These are phyloP conservation scores for Aphelenchoides fujianensis DNA, from an alignment of 1,140 invertebrate genomes.

Conservation along the genomic window DNA sequence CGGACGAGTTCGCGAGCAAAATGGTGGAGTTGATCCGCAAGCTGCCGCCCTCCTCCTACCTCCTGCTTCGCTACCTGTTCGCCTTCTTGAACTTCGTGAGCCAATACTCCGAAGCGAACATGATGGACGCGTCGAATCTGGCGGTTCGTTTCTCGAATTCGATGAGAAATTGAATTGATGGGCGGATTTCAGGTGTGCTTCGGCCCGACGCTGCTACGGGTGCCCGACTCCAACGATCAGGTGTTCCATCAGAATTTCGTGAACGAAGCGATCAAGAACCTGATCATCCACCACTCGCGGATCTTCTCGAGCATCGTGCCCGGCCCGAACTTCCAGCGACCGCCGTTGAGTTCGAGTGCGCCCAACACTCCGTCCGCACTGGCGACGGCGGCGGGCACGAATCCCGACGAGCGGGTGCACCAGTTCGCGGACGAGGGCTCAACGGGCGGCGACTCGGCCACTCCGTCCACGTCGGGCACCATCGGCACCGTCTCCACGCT, in stretches of 20 bases:
- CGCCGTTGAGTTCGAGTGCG: conserved; percentile 26
- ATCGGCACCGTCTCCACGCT: conserved; percentile 28
- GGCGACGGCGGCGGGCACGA: conserved; percentile 22
- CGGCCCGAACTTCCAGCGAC: conserved; percentile 50
- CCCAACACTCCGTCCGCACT: conserved; percentile 35
- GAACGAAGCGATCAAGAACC: conserved; percentile 60
- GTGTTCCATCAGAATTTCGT: conserved; percentile 62
- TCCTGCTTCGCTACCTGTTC: conserved; percentile 89
- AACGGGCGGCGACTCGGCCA: conserved; percentile 15
- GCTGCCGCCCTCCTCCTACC: conserved; percentile 76
- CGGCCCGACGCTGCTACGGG: conserved; percentile 91
- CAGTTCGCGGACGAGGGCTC: conserved; percentile 21
- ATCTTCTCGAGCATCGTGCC: conserved; percentile 53
- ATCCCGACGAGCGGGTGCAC: conserved; percentile 23
- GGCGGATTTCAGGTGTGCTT: too few species aligned
- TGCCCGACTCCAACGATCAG: conserved; percentile 88
- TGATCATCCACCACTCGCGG: conserved; percentile 55
- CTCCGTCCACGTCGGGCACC: conserved; percentile 21
- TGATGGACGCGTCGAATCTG: conserved; percentile 97
- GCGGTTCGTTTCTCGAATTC: too few species aligned
- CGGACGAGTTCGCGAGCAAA: conserved; percentile 47
- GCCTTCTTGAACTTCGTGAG: conserved; percentile 90
- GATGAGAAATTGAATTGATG: too few species aligned
- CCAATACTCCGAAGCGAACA: conserved; percentile 88
- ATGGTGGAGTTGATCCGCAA: conserved; percentile 72